These are phyloP conservation scores for Heliconius hewitsoni DNA, from an alignment of 1,140 invertebrate species.

Conservation along the genomic window DNA sequence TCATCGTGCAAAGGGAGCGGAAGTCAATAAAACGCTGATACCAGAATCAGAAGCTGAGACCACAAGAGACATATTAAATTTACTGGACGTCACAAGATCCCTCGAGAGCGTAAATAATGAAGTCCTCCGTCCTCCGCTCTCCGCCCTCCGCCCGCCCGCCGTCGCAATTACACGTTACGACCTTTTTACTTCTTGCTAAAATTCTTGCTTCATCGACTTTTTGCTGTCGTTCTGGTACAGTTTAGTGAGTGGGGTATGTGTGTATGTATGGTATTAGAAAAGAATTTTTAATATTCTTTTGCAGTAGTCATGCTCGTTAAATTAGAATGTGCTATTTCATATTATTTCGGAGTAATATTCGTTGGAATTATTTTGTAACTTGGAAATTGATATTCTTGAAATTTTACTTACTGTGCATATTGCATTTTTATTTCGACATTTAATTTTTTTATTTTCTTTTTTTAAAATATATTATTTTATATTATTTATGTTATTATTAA, in stretches of 20 bases:
- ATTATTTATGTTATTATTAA: too few relatives aligned
- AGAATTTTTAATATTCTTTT: neutral
- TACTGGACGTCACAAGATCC: slow-evolving; percentile 26
- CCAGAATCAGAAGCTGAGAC: slow-evolving; percentile 8
- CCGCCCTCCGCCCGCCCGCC: neutral
- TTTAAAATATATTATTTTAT: too few relatives aligned
- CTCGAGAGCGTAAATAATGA: slow-evolving; percentile 27
- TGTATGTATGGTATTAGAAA: neutral
- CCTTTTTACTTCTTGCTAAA: slow-evolving; percentile 9
- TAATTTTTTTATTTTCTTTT: neutral
- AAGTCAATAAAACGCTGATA: slow-evolving; percentile 12
- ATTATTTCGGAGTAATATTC: neutral
- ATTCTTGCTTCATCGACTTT: slow-evolving; percentile 6
- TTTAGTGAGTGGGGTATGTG: neutral
- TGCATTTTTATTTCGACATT: neutral
- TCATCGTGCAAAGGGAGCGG: neutral
- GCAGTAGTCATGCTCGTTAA: neutral
- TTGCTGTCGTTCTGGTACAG: neutral
- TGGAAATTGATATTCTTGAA: neutral
- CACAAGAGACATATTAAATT: slow-evolving; percentile 28
- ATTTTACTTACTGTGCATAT: neutral
- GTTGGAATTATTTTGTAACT: neutral
- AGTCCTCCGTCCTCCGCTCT: neutral
- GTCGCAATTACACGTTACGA: slow-evolving; percentile 8
- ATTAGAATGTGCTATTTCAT: neutral